Percentiles rank a stretch among this genome's conserved stretches.
phyloP scores from a whole-genome alignment of 2,113 vertebrate genomes.

The Rhinolophus ferrumequinum region DNA sequence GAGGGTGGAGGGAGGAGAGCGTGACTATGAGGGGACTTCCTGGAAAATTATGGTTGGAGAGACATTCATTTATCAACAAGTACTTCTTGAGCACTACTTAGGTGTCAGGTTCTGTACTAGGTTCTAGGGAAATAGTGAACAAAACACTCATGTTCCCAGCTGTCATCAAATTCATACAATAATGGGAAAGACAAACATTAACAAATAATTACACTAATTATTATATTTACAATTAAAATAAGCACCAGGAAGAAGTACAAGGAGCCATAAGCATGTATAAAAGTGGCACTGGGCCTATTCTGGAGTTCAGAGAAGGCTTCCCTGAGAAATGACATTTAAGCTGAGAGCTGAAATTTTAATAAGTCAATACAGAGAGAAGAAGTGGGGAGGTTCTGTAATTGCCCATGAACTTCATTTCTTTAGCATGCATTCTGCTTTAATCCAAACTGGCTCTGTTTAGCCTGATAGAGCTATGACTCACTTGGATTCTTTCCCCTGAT shows the following conservation, averaged over 20 bases:
- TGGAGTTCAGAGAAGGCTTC: background rate
- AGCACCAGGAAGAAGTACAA: background rate
- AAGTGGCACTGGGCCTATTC: background rate
- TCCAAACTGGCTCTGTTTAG: too few species aligned
- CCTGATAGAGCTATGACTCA: too few species aligned
- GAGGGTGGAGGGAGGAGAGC: background rate
- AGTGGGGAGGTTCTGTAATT: too few species aligned
- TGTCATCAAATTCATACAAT: background rate
- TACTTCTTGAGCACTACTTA: background rate
- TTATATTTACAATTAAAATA: slow-evolving; percentile 28
- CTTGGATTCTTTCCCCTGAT: too few species aligned
- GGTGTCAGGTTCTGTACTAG: background rate
- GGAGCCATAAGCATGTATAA: background rate
- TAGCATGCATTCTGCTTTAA: too few species aligned
- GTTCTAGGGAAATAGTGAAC: background rate
- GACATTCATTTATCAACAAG: slow-evolving; percentile 12
- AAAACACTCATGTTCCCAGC: background rate
- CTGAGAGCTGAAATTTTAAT: background rate
- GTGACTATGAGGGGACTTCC: background rate
- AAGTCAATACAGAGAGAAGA: background rate
- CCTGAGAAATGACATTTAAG: slow-evolving; percentile 7
- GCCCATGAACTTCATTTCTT: too few species aligned
- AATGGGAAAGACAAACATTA: background rate
- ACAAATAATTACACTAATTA: background rate
- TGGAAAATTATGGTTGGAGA: background rate